Conservation (phyloP, 1,140 invertebrate genomes). For the Planococcus citri region DNA sequence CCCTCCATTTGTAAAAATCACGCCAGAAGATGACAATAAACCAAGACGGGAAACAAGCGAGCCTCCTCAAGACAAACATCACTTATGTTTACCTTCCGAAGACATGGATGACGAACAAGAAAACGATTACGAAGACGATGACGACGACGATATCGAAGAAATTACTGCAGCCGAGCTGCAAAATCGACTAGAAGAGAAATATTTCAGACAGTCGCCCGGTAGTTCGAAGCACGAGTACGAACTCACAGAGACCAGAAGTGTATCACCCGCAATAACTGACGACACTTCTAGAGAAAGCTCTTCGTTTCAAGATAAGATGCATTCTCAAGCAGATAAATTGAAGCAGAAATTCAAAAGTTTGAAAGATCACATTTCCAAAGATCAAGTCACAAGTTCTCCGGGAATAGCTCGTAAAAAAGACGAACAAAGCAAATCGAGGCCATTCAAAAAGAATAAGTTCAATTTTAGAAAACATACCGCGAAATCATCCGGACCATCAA, state of each 20-base stretch:
- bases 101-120: slow-evolving; percentile 25
- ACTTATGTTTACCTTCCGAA: slow-evolving; percentile 22
- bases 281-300: neutral
- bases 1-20: slow-evolving; percentile 22
- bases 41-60: slow-evolving; percentile 12
- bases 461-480: neutral
- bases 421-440: neutral
- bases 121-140: slow-evolving; percentile 23
- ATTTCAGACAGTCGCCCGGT: slow-evolving; percentile 29
- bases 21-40: neutral
- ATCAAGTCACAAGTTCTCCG: neutral
- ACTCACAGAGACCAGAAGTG: neutral
- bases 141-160: slow-evolving; percentile 12
- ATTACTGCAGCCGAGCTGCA: slow-evolving; percentile 36
- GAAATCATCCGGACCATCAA: neutral
- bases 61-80: slow-evolving; percentile 23
- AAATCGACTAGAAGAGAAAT: slow-evolving; percentile 42
- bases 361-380: slow-evolving; percentile 4
- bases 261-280: slow-evolving; percentile 15
- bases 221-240: slow-evolving; percentile 9
- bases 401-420: neutral
- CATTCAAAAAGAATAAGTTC: slow-evolving; percentile 7
- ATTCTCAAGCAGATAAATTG: slow-evolving; percentile 36
- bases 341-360: slow-evolving; percentile 24
- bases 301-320: slow-evolving; percentile 35